phyloP scores from a whole-genome alignment of 2,888 invertebrate species.

The Cistogaster globosa region DNA sequence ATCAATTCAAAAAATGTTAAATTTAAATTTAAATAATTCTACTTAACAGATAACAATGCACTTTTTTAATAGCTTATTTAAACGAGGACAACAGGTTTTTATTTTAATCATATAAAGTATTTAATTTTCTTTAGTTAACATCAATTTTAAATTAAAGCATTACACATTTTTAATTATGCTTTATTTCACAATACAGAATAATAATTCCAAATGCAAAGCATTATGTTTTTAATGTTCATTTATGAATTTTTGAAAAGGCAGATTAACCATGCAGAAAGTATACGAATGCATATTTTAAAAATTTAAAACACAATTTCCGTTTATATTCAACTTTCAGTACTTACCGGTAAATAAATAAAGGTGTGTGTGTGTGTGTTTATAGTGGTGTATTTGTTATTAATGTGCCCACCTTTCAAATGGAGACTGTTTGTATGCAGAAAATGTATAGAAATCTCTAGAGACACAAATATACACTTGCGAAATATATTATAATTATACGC shows the following conservation, averaged over 20 bases:
- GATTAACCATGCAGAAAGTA: constrained; percentile 12
- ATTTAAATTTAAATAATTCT: too few relatives aligned
- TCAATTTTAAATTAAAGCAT: too few relatives aligned
- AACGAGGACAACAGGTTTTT: too few relatives aligned
- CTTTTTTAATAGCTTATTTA: too few relatives aligned
- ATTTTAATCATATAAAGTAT: too few relatives aligned
- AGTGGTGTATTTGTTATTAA: background rate
- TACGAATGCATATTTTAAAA: constrained; percentile 26
- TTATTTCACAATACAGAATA: background rate
- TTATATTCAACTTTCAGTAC: background rate
- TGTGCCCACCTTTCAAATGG: background rate
- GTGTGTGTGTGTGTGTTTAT: background rate
- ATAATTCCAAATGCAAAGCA: background rate
- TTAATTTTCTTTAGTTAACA: too few relatives aligned
- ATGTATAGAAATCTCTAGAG: too few relatives aligned
- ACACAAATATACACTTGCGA: too few relatives aligned
- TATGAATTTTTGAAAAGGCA: constrained; percentile 38
- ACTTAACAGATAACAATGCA: too few relatives aligned
- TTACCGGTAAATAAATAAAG: constrained; percentile 10
- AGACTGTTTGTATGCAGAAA: too few relatives aligned
- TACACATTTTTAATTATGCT: background rate
- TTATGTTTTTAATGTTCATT: constrained; percentile 20
- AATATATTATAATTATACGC: too few relatives aligned
- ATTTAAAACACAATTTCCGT: constrained; percentile 44
- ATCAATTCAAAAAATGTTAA: too few relatives aligned